Evolutionary conservation across 2,888 invertebrate species (phyloP).

Genomic region (Atrina japonica): DNA sequence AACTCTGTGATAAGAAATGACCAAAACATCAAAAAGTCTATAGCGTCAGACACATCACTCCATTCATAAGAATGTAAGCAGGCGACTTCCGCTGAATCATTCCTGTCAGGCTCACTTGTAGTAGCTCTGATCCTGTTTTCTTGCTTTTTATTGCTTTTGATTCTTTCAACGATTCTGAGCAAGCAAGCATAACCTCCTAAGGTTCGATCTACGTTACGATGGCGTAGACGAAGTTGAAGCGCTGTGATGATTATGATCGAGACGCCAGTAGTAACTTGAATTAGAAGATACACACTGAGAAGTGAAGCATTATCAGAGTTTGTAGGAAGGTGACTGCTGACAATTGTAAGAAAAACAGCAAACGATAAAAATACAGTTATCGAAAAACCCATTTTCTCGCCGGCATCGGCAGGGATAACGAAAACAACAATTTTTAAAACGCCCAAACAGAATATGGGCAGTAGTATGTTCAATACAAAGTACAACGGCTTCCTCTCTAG

Average conservation of each 20-base stretch:
- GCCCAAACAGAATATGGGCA: constrained; percentile 29
- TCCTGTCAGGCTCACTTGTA: background rate
- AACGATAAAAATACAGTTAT: constrained; percentile 40
- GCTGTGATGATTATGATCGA: constrained; percentile 15
- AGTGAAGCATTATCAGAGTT: constrained; percentile 29
- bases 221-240: constrained; percentile 15
- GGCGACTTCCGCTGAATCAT: background rate
- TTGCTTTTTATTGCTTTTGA: background rate
- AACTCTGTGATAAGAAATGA: constrained; percentile 5
- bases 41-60: constrained; percentile 20
- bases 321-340: constrained; percentile 28
- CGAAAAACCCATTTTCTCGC: too few species aligned
- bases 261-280: constrained; percentile 18
- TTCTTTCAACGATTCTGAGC: background rate
- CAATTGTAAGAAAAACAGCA: too few species aligned
- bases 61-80: too few species aligned
- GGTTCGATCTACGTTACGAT: background rate
- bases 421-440: constrained; percentile 37
- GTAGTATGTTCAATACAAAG: constrained; percentile 29
- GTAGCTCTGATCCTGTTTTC: background rate
- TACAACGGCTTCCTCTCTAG: constrained; percentile 22
- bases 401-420: constrained; percentile 31
- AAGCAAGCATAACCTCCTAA: background rate
- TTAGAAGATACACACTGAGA: constrained; percentile 18
- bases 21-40: constrained; percentile 24